These are phyloP conservation scores for Columba guinea DNA, from an alignment of 2,797 vertebrate genomes.

Conservation along the genomic window DNA sequence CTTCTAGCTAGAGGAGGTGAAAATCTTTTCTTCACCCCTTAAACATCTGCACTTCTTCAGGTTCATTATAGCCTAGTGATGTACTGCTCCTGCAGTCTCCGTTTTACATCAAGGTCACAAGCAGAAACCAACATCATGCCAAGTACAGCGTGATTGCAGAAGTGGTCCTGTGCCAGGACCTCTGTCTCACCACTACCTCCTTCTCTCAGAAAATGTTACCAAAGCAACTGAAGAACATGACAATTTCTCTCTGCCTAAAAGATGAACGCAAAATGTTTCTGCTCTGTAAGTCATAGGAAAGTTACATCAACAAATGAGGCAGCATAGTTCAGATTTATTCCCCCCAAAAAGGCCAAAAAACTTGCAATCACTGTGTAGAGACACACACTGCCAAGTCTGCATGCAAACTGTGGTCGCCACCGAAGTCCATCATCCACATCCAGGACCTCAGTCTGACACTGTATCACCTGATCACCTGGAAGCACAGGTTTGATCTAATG, in stretches of 20 bases:
- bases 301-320: background rate
- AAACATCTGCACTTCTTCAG: background rate
- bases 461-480: background rate
- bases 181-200: background rate
- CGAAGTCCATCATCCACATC: background rate
- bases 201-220: background rate
- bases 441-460: background rate
- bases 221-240: background rate
- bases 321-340: background rate
- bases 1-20: background rate
- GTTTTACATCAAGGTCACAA: background rate
- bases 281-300: background rate
- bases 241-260: background rate
- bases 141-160: background rate
- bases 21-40: background rate
- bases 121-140: background rate
- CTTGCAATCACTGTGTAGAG: background rate
- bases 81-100: background rate
- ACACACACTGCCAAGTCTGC: background rate
- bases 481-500: background rate
- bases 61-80: background rate
- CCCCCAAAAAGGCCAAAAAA: background rate
- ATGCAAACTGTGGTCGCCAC: background rate
- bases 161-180: background rate
- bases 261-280: background rate